Evolutionary conservation across 2,888 invertebrate species (phyloP).

Genomic region (Lepidocyrtoides sp.): DNA sequence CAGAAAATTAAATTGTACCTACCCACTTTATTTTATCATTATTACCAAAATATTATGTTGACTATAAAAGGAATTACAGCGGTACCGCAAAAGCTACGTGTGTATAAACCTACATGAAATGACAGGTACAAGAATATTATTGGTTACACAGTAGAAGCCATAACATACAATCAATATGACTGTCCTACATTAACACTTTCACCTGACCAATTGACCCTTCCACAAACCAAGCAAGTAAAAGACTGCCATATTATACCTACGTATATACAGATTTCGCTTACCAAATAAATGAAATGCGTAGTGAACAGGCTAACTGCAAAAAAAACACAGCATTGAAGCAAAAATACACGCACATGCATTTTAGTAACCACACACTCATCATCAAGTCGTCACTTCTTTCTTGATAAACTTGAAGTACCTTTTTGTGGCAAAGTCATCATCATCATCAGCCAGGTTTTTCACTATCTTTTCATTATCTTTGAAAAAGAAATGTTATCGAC

Average conservation of each 20-base stretch:
- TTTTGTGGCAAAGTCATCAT: neutral
- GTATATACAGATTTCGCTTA: neutral
- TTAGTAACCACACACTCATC: neutral
- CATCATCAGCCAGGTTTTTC: slow-evolving; percentile 29
- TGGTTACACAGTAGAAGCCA: neutral
- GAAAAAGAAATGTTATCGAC: neutral
- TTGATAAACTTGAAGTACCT: neutral
- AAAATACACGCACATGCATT: no score
- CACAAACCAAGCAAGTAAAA: slow-evolving; percentile 27
- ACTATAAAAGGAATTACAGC: no score
- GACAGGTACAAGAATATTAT: no score
- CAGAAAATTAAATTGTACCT: no score
- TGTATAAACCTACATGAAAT: neutral
- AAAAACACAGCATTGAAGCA: neutral
- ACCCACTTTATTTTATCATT: no score
- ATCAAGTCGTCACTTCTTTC: no score
- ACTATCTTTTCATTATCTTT: slow-evolving; percentile 26
- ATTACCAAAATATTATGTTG: no score
- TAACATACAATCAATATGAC: slow-evolving; percentile 57
- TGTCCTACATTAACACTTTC: slow-evolving; percentile 85
- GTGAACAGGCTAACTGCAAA: neutral
- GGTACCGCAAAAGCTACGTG: no score
- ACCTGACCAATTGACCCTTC: slow-evolving; percentile 84
- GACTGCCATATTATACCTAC: no score
- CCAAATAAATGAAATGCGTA: neutral